Evolutionary conservation across 1,140 invertebrate species (phyloP).

Genomic region (Copidosoma floridanum): DNA sequence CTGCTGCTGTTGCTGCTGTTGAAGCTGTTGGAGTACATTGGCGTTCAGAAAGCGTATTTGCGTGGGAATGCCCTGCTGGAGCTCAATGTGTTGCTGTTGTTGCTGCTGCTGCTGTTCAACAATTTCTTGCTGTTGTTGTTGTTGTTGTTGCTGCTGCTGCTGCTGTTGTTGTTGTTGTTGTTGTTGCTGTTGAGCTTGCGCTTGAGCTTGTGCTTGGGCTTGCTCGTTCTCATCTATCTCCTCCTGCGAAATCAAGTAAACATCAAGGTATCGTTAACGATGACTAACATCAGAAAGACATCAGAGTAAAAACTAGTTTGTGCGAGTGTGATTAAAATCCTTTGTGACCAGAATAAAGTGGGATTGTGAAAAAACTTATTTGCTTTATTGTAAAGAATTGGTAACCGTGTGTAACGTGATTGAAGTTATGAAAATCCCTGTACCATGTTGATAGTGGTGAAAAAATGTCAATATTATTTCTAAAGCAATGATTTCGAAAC

Average conservation of each 20-base stretch:
- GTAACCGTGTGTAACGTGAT: no score
- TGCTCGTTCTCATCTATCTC: constrained; percentile 50
- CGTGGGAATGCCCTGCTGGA: constrained; percentile 46
- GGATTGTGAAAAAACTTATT: no score
- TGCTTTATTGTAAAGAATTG: no score
- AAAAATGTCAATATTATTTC: no score
- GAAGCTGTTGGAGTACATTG: constrained; percentile 50
- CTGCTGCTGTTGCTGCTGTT: constrained; percentile 46
- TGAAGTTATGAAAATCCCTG: no score
- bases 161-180: constrained; percentile 43
- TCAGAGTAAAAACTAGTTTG: no score
- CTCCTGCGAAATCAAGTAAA: constrained; percentile 37
- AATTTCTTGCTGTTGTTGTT: constrained; percentile 44
- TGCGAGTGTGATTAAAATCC: no score
- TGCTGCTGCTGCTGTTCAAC: constrained; percentile 49
- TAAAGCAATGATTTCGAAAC: no score
- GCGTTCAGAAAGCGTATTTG: constrained; percentile 54
- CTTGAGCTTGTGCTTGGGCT: constrained; percentile 39
- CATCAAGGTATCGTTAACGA: no score
- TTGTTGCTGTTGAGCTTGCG: constrained; percentile 22
- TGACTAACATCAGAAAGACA: no score
- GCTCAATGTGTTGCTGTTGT: constrained; percentile 57
- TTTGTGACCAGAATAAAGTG: no score
- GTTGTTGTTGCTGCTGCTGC: constrained; percentile 36
- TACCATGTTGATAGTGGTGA: no score